Evolutionary conservation across 2,888 invertebrate genomes (phyloP).

Genomic region (Thymelicus sylvestris): DNA sequence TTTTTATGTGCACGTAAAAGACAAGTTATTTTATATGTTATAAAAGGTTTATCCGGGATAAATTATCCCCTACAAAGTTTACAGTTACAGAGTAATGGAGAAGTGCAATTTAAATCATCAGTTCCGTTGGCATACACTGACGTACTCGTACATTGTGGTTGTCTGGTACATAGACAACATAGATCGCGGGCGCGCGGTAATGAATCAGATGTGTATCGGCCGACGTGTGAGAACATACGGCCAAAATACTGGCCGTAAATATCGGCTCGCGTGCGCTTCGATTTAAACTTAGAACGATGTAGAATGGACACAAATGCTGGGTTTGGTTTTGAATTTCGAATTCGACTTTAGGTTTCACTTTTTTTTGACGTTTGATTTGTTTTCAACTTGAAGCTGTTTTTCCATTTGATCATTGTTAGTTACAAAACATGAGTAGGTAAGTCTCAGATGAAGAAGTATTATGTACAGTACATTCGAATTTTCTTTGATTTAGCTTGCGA

Average conservation of each 20-base stretch:
- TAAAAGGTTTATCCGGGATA: not conserved
- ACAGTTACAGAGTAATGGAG: slow-evolving; percentile 33
- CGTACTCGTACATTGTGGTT: slow-evolving; percentile 36
- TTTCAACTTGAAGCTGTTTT: no score
- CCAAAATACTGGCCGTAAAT: slow-evolving; percentile 82
- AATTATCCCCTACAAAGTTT: slow-evolving; percentile 1
- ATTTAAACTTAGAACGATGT: slow-evolving; percentile 45
- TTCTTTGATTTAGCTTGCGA: no score
- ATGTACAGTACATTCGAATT: no score
- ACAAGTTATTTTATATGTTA: not conserved
- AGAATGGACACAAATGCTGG: slow-evolving; percentile 50
- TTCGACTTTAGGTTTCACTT: not conserved
- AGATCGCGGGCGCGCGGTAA: slow-evolving; percentile 71
- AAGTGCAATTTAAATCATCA: slow-evolving; percentile 36
- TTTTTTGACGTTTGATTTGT: no score
- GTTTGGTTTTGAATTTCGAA: not conserved
- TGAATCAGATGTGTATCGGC: slow-evolving; percentile 83
- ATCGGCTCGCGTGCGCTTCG: slow-evolving; percentile 76
- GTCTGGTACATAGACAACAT: slow-evolving; percentile 63
- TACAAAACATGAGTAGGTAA: no score
- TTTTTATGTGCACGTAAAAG: not conserved
- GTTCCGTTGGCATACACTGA: slow-evolving; percentile 37
- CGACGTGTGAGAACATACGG: slow-evolving; percentile 84
- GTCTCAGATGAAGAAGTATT: no score
- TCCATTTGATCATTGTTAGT: no score